A percentile compares a stretch with the other conserved stretches of the same genome.
phyloP scores from a whole-genome alignment of 2,797 vertebrate genomes.

The Helarctos malayanus region DNA sequence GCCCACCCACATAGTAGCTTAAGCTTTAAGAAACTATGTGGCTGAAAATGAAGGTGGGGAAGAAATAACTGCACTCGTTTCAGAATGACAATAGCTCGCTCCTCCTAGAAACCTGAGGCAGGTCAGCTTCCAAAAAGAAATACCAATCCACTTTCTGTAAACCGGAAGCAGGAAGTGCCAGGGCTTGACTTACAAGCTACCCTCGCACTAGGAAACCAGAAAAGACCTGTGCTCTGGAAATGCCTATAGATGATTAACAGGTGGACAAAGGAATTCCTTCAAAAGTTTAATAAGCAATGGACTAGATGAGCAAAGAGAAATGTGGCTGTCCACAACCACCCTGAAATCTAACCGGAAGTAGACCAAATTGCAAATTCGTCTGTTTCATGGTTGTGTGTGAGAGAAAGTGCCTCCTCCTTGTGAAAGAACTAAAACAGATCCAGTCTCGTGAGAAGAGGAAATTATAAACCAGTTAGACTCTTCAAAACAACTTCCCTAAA shows the following conservation, averaged over 20 bases:
- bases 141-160: neutral
- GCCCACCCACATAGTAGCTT: conserved; percentile 54
- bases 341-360: conserved; percentile 19
- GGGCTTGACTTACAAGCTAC: neutral
- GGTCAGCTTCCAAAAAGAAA: conserved; percentile 1
- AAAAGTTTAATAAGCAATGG: neutral
- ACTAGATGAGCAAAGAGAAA: neutral
- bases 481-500: neutral
- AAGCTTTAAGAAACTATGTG: conserved; percentile 32
- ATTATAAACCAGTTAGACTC: neutral
- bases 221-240: neutral
- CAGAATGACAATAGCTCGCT: neutral
- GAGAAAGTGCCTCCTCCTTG: neutral
- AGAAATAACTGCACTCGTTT: neutral
- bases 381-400: neutral
- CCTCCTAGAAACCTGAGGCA: neutral
- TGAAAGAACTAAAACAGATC: neutral
- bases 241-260: neutral
- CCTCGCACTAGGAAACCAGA: neutral
- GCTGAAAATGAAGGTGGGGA: neutral
- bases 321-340: neutral
- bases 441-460: conserved; percentile 37
- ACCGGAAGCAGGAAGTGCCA: neutral
- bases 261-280: neutral
- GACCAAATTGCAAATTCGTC: conserved; percentile 15